Conservation (phyloP, 2,888 invertebrate species). For the Ectemnius cavifrons region DNA sequence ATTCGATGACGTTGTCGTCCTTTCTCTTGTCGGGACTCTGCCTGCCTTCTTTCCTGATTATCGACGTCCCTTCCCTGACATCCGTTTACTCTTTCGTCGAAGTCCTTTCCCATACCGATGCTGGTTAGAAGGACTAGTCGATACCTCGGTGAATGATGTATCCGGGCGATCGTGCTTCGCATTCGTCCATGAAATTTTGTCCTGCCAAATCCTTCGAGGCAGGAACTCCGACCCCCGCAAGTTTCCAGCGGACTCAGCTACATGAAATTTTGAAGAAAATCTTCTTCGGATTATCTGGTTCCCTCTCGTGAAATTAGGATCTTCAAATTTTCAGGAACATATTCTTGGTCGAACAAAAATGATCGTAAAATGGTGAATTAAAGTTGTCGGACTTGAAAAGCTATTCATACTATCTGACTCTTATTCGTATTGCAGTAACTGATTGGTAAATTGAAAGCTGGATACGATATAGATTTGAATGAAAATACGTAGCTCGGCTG, state of each 20-base stretch:
- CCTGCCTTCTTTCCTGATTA: not conserved
- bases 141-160: slow-evolving; percentile 59
- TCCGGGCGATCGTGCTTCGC: slow-evolving; percentile 57
- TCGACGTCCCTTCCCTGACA: not conserved
- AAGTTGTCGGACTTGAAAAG: no score
- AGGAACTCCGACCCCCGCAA: slow-evolving; percentile 35
- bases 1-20: no score
- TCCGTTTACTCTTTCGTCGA: slow-evolving; percentile 2
- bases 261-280: not conserved
- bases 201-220: slow-evolving; percentile 39
- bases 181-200: slow-evolving; percentile 47
- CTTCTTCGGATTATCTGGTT: not conserved
- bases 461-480: no score
- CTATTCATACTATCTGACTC: no score
- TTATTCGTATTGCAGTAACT: no score
- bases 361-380: no score
- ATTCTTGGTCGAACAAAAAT: no score
- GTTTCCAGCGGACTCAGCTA: slow-evolving; percentile 8
- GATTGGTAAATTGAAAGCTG: no score
- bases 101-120: slow-evolving; percentile 6
- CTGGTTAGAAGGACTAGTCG: slow-evolving; percentile 51
- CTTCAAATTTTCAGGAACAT: no score
- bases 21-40: not conserved
- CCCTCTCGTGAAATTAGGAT: no score
- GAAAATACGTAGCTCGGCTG: no score